A percentile compares a stretch with the other conserved stretches of the same genome.
Evolutionary conservation across 2,113 vertebrate genomes (phyloP).

Genomic region (Xerus inauris): DNA sequence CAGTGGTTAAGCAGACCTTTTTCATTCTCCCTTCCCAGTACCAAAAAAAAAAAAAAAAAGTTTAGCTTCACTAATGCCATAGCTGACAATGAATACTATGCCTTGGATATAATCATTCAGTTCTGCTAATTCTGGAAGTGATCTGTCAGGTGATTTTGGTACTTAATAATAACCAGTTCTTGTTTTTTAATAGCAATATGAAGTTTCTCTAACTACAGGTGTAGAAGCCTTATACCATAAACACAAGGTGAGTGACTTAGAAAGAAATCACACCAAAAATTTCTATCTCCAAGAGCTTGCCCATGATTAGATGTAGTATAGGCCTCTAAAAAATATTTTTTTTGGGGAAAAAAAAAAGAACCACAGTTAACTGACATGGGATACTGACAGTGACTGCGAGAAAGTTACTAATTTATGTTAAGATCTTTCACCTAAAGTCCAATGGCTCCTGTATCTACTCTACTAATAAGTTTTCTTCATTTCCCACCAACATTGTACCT

Average conservation of each 20-base stretch:
- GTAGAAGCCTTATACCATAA: background rate
- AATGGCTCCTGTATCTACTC: background rate
- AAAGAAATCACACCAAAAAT: constrained; percentile 1
- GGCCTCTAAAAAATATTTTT: background rate
- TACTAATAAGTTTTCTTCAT: background rate
- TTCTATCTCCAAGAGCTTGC: background rate
- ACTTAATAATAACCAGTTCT: constrained; percentile 32
- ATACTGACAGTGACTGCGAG: background rate
- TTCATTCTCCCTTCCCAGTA: too few relatives aligned
- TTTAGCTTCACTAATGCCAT: background rate
- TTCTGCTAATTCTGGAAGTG: background rate
- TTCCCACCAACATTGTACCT: background rate
- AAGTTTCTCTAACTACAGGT: background rate
- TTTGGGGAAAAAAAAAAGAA: background rate
- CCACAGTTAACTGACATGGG: background rate
- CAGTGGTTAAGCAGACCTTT: too few relatives aligned
- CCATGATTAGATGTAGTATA: background rate
- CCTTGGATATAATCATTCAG: constrained; percentile 4
- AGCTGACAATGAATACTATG: background rate
- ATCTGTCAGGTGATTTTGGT: background rate
- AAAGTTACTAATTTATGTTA: background rate
- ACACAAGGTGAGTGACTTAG: background rate
- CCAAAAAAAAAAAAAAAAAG: background rate
- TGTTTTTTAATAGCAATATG: constrained; percentile 11
- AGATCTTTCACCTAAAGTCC: background rate